phyloP scores from a whole-genome alignment of 2,113 vertebrate genomes.

The Melanocharis versteri region DNA sequence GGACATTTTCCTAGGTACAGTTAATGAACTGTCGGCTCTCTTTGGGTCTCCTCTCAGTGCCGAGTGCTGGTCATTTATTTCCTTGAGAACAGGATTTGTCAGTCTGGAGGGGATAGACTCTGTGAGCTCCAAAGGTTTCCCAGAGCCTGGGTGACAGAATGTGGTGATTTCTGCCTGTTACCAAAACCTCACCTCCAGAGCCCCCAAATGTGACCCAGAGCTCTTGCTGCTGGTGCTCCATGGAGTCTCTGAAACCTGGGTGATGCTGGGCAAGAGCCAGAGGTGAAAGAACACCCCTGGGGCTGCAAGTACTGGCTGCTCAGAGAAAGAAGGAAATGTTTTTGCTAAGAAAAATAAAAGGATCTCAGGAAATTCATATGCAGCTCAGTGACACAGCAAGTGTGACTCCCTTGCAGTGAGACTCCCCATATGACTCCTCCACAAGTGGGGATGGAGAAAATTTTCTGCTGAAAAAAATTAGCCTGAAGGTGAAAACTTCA shows the following conservation, averaged over 20 bases:
- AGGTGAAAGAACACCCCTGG: not conserved
- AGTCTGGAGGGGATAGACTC: not conserved
- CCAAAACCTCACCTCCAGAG: not conserved
- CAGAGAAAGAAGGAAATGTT: not conserved
- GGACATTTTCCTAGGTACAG: not conserved
- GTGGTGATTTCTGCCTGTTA: accelerated
- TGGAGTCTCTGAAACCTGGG: not conserved
- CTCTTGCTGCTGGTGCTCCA: accelerated
- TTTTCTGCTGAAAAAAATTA: not conserved
- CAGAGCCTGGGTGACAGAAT: not conserved
- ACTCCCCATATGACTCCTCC: not conserved
- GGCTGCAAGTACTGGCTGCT: not conserved
- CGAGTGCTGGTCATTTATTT: not conserved
- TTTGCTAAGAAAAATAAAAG: not conserved
- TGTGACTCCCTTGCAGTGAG: not conserved
- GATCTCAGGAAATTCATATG: not conserved
- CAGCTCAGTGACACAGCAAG: not conserved
- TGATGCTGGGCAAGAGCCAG: not conserved
- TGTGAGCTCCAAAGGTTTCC: not conserved
- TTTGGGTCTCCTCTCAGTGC: not conserved
- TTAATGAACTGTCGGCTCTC: not conserved
- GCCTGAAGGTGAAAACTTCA: constrained; percentile 49
- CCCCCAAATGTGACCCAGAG: accelerated
- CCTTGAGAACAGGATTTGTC: not conserved
- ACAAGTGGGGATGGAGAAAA: not conserved